Evolutionary conservation across 2,888 invertebrate genomes (phyloP).

Genomic region (Drosophila robusta): DNA sequence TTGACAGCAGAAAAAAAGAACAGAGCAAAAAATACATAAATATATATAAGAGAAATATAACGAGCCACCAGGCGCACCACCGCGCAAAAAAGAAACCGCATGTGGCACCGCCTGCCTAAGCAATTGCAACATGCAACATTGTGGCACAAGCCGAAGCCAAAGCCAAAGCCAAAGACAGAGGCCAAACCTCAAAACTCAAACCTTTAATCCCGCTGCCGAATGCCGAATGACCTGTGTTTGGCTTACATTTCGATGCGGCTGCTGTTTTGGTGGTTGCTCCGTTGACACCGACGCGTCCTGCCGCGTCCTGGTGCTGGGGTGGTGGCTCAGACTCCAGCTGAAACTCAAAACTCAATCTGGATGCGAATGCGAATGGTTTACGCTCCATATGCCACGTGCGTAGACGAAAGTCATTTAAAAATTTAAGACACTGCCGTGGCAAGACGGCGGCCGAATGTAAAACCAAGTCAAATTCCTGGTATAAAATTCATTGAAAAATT

Average conservation of each 20-base stretch:
- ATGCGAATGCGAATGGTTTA: slow-evolving; percentile 70
- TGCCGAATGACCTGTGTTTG: slow-evolving; percentile 51
- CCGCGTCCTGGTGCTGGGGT: slow-evolving; percentile 14
- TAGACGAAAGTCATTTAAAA: slow-evolving; percentile 72
- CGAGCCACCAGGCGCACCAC: not conserved
- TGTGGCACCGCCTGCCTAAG: slow-evolving; percentile 11
- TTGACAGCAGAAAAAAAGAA: slow-evolving; percentile 1
- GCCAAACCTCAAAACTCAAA: slow-evolving; percentile 19
- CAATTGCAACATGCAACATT: slow-evolving; percentile 50
- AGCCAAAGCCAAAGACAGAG: slow-evolving; percentile 3
- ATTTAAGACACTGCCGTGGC: slow-evolving; percentile 61
- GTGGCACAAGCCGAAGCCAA: slow-evolving; percentile 11
- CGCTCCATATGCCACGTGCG: slow-evolving; percentile 84
- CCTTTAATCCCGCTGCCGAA: slow-evolving; percentile 27
- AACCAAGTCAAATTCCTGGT: slow-evolving; percentile 78
- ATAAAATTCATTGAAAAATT: slow-evolving; percentile 83
- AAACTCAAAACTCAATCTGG: slow-evolving; percentile 31
- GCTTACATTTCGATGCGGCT: slow-evolving; percentile 63
- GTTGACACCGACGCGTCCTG: slow-evolving; percentile 4
- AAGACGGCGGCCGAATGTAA: slow-evolving; percentile 49
- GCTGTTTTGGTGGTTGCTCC: slow-evolving; percentile 43
- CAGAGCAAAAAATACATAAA: not conserved
- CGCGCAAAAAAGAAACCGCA: slow-evolving; percentile 6
- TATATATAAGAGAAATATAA: not conserved
- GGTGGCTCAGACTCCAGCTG: slow-evolving; percentile 12